Evolutionary conservation across 2,888 invertebrate species (phyloP), one percentile per base, ranked within the genome.

Genomic region (Lamellibrachia columna): DNA sequence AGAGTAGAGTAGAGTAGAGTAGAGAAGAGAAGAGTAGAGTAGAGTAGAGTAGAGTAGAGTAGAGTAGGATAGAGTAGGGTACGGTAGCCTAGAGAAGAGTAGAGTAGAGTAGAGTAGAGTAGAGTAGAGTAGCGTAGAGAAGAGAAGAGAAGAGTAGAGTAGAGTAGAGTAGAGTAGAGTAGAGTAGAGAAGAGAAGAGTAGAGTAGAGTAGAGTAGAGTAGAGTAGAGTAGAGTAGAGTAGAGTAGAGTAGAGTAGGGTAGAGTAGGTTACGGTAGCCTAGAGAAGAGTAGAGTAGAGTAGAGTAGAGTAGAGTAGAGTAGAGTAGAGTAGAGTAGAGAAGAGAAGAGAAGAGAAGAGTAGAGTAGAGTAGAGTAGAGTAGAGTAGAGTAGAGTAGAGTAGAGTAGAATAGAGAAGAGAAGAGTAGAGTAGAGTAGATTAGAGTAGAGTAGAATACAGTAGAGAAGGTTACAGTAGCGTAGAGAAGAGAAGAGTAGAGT

Each of bases 1-100:
- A 90, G 90, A 90, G 90, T 90, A 90, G 90, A 90, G 90, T 90
- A 90, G 90, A 90, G 90, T 90, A 90, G 90, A 90, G 90, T 90
- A 90, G 90, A 90, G 90, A 15, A 90, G 90, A 90, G 90, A 15
- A 90, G 90, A 90, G 90, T 90, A 90, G 90, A 90, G 90, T 90
- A 90, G 90, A 90, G 90, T 90, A 90, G 90, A 90, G 90, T 90
- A 90, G 90, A 90, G 90, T 90, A 90, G 90, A 90, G 90, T 90
- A 90, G 90, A 90, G 90, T 90, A 90, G 90, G 22, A 22, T 90
- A 90, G 90, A 90, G 90, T 90, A 90, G 90, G 22, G 90, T 90
- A 90, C 15, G 22, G n/a, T n/a, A n/a, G n/a, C n/a, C n/a, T n/a
- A n/a, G n/a, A n/a, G n/a, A n/a, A n/a, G n/a, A n/a, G n/a, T 90